Conservation (phyloP, 2,113 vertebrate species). For the Rattus norvegicus region GRCr8 NC_086032.1:39578501-39579000, state of each 20-base stretch:
- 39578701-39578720: not conserved
- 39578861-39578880: not conserved
- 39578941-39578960: not conserved
- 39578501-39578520: no score
- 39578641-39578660: not conserved
- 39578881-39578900: not conserved
- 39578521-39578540: no score
- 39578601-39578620: not conserved
- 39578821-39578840: not conserved
- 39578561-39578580: slow-evolving; percentile 1
- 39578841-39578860: not conserved
- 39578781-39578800: not conserved
- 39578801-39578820: not conserved
- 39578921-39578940: not conserved
- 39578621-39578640: not conserved
- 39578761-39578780: not conserved
- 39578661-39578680: not conserved
- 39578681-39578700: not conserved
- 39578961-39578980: not conserved
- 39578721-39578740: not conserved
- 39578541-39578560: not conserved
- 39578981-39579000: not conserved
- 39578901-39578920: not conserved
- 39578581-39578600: not conserved
- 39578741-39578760: not conserved